Conservation (phyloP, 2,888 invertebrate genomes). For the Trissoscelio sp. region DNA sequence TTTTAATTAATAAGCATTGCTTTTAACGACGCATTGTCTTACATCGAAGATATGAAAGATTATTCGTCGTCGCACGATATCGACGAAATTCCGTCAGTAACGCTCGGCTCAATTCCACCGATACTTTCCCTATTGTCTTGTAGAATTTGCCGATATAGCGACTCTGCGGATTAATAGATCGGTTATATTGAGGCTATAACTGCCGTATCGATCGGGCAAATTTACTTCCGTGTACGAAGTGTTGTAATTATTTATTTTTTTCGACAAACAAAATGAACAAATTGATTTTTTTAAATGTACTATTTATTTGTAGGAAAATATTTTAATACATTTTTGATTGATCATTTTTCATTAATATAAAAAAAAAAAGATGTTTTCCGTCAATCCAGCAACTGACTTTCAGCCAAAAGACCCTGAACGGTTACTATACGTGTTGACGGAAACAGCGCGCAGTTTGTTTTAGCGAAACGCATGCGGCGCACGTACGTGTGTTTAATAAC, state of each 20-base stretch:
- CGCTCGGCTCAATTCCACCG: constrained; percentile 20
- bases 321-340: too few relatives aligned
- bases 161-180: constrained; percentile 32
- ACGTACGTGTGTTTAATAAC: constrained; percentile 63
- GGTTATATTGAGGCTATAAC: constrained; percentile 30
- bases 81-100: constrained; percentile 28
- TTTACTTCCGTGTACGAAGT: not conserved
- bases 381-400: constrained; percentile 8
- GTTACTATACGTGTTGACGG: constrained; percentile 60
- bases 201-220: not conserved
- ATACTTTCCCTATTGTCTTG: constrained; percentile 62
- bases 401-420: constrained; percentile 51
- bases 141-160: constrained; percentile 1
- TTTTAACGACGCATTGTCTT: constrained; percentile 59
- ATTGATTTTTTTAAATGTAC: not conserved
- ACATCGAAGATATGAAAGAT: constrained; percentile 42
- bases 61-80: constrained; percentile 20
- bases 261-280: not conserved
- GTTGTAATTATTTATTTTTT: not conserved
- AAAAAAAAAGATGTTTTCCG: too few relatives aligned
- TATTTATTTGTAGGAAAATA: too few relatives aligned
- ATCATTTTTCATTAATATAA: constrained; percentile 6
- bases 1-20: constrained; percentile 54
- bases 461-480: constrained; percentile 55
- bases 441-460: constrained; percentile 54